These are phyloP conservation scores for Macrostomum cliftonense DNA, from an alignment of 2,888 invertebrate species.

Conservation along the genomic window DNA sequence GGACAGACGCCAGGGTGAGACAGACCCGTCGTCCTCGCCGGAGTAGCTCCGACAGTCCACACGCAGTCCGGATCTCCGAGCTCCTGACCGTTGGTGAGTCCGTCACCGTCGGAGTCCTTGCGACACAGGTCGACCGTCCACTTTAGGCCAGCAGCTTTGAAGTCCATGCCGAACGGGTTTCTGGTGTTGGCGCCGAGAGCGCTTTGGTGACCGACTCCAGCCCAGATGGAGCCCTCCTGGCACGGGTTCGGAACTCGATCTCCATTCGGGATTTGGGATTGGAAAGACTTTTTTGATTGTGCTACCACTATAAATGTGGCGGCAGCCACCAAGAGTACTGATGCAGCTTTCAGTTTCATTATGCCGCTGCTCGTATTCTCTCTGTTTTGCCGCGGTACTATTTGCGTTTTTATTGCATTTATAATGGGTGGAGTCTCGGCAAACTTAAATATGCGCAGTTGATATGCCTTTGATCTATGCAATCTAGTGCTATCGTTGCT, in stretches of 20 bases:
- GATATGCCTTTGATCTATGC: too few species aligned
- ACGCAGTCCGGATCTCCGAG: constrained; percentile 1
- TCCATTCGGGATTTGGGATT: too few species aligned
- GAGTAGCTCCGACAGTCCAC: not conserved
- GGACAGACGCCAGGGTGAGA: not conserved
- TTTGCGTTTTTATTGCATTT: too few species aligned
- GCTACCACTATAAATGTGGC: too few species aligned
- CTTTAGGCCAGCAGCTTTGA: not conserved
- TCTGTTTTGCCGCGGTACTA: too few species aligned
- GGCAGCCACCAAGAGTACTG: too few species aligned
- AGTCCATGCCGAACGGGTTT: not conserved
- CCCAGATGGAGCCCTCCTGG: not conserved
- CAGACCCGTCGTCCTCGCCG: not conserved
- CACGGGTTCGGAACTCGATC: not conserved
- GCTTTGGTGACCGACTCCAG: not conserved
- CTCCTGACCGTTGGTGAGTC: constrained; percentile 1
- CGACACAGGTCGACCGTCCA: not conserved
- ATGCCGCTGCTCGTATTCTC: too few species aligned
- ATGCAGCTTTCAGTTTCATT: too few species aligned
- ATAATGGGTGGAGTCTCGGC: too few species aligned
- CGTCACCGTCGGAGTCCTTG: constrained; percentile 1
- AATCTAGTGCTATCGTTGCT: too few species aligned
- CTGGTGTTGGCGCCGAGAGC: not conserved
- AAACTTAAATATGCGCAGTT: too few species aligned
- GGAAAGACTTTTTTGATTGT: too few species aligned